phyloP scores from a whole-genome alignment of 2,113 vertebrate species.

The Ptychochromis oligacanthus region DNA sequence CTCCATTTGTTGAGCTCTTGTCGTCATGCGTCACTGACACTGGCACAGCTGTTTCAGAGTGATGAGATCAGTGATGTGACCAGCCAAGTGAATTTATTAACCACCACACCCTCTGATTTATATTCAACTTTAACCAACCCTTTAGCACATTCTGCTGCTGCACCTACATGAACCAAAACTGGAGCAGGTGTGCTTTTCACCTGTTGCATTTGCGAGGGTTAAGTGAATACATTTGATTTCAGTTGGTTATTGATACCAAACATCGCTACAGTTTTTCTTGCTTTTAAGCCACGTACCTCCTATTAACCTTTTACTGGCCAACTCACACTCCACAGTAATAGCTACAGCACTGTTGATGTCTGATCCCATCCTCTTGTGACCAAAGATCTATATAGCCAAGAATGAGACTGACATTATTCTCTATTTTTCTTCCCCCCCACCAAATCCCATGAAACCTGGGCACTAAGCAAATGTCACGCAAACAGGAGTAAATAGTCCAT shows the following conservation, averaged over 20 bases:
- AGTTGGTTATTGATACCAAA: background rate
- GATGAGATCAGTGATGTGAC: background rate
- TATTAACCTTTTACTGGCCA: background rate
- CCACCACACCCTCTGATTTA: background rate
- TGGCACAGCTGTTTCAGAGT: background rate
- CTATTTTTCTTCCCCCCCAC: background rate
- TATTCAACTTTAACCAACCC: background rate
- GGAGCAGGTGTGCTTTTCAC: background rate
- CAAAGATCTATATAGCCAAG: background rate
- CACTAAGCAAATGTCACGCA: background rate
- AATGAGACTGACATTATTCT: background rate
- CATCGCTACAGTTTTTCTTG: background rate
- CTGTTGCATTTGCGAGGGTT: background rate
- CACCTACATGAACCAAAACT: background rate
- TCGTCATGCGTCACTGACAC: background rate
- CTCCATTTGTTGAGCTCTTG: background rate
- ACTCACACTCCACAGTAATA: background rate
- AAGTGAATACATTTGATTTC: background rate
- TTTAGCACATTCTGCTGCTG: background rate
- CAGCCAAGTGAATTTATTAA: constrained; percentile 4
- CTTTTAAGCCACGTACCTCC: no score
- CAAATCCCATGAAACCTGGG: background rate
- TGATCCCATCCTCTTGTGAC: background rate
- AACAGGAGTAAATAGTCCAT: background rate
- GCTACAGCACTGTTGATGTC: background rate